These are phyloP conservation scores for Lithophane socia DNA, from an alignment of 2,888 invertebrate species.

Conservation along the genomic window DNA sequence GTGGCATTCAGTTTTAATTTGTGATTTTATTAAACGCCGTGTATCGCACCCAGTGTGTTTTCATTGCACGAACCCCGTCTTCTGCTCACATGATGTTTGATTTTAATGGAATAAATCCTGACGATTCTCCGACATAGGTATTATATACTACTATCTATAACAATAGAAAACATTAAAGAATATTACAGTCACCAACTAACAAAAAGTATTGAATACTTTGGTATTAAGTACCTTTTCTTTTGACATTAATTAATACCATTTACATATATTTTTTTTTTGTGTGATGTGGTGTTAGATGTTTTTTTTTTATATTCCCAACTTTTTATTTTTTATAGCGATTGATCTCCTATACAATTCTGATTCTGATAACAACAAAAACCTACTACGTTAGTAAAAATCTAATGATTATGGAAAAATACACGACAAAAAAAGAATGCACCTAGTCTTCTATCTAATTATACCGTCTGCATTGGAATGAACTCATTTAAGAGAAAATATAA, in stretches of 20 bases:
- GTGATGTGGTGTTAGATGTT: too few species aligned
- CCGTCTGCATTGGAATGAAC: not conserved
- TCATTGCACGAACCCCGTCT: too few species aligned
- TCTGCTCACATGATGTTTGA: too few species aligned
- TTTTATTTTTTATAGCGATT: not conserved
- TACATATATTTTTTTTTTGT: not conserved
- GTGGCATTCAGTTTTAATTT: too few species aligned
- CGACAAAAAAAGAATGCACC: too few species aligned
- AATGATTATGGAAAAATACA: too few species aligned
- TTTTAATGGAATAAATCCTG: too few species aligned
- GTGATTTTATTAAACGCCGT: too few species aligned
- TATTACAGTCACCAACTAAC: not conserved
- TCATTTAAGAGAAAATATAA: not conserved
- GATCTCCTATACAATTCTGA: not conserved
- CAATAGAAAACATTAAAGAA: not conserved
- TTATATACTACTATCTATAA: not conserved
- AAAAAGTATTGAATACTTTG: not conserved
- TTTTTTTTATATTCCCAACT: not conserved
- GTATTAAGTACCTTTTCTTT: not conserved
- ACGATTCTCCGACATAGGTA: too few species aligned
- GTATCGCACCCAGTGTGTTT: too few species aligned
- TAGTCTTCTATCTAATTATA: not conserved
- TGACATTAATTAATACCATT: not conserved
- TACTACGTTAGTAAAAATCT: not conserved
- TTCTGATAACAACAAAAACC: not conserved